Base-by-base conservation (phyloP, 2,113 vertebrate species). In the Aix galericulata region DNA sequence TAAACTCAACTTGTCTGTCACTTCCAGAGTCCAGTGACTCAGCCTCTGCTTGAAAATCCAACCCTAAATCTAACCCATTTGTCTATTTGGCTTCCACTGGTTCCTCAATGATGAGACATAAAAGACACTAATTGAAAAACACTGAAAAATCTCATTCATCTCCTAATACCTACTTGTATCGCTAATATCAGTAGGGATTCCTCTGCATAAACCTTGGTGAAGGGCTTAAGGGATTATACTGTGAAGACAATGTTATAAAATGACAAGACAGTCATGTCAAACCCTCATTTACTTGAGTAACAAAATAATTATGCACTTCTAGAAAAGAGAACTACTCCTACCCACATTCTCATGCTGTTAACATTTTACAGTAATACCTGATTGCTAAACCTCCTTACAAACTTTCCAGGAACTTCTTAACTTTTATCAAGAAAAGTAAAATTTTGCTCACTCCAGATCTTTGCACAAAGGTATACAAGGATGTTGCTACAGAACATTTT, bases 211-310 rank as follows among this genome's bases (percentile, higher is more conserved):
- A 64, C 42, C 26, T 16, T 36, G 15, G 13, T 86, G 38, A 91
- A 88, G 17, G 17, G 48, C 75, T 73, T 52, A 56, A 9, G 13
- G 44, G 17, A 86, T 12, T 34, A 50, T 20, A 81, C 1, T 17
- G 32, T 66, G 38, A 87, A 91, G 66, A 52, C 9, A 87, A 31
- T 48, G 74, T n/a, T 22, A 29, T 12, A 81, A 90, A 86, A 55
- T 1, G 36, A 55, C n/a, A 77, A n/a, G 27, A 82, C 11, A 60
- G 17, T 27, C 32, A 73, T 0, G 0, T 2, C 26, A 93, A 64
- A 5, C 2, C 23, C 48, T 36, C 21, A 15, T 6, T 22, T 52
- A 44, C 74, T 85, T 74, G 59, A 34, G 46, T 38, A 76, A 85
- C 32, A 85, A 85, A 93, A 4, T 60, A 87, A 87, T 13, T 21